Base-by-base conservation (phyloP, 2,888 invertebrate genomes). In the Ganaspis brasiliensis region DNA sequence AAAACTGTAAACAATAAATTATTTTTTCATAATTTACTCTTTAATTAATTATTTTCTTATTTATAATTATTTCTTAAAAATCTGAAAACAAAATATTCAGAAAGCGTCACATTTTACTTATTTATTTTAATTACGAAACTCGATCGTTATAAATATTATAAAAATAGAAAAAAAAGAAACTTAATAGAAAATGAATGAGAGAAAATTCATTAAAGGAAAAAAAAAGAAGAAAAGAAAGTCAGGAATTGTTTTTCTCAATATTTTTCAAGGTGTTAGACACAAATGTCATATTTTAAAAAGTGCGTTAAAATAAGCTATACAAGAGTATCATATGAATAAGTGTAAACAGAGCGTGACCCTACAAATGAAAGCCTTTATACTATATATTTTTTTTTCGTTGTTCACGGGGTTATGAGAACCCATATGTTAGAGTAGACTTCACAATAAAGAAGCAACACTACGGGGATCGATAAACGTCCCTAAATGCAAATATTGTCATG, bases 381-480 rank as follows among this genome's bases (percentile, higher is more conserved):
- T 61, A 40, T 40, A 35, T 49, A 16, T 35, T 72, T 31, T 67
- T 74, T 52, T 63, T 52, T 63, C 56, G 75, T 79, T 79, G 75
- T 75, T 70, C 73, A 76, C 67, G 76, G 79, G 77, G 73, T 57
- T 78, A 61, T 74, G 77, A 82, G 81, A 80, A 80, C 77, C 67
- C 77, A 73, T 79, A 67, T 67, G 67, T 16, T 81, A 85, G 84
- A 84, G 83, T 78, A 31, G 78, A 73, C 80, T 82, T 73, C 80
- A 80, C 84, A 82, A 81, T 77, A 77, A 82, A 82, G 81, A 81
- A 83, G 79, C 79, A 81, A 81, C 74, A 16, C 80, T 16, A 45
- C 81, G 16, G 45, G 84, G 88, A 87, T 87, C 87, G 87, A 87
- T 87, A 87, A 81, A 83, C 8, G 81, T 81, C 83, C 85, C 86